A percentile compares a stretch with the other conserved stretches of the same genome.
Conservation (phyloP, 2,888 invertebrate genomes). For the Xestia c-nigrum region DNA sequence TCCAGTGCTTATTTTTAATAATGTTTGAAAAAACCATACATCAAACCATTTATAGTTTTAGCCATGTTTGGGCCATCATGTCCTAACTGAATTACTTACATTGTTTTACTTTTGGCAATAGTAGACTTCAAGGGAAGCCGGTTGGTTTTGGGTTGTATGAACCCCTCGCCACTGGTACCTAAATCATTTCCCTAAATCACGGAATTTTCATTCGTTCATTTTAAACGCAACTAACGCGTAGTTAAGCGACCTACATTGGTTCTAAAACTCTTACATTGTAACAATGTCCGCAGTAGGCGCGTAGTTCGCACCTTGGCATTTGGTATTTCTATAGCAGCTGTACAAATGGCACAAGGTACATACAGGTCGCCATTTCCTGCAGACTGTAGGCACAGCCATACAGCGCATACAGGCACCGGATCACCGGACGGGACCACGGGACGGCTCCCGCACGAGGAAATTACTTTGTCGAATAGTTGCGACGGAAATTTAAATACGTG, state of each 20-base stretch:
- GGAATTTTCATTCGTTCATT: not conserved
- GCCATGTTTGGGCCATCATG: too few relatives aligned
- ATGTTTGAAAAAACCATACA: too few relatives aligned
- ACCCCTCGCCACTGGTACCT: too few relatives aligned
- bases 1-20: too few relatives aligned
- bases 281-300: not conserved
- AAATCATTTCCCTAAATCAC: not conserved
- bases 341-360: constrained; percentile 5
- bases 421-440: not conserved
- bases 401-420: not conserved
- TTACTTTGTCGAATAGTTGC: constrained; percentile 24
- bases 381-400: not conserved
- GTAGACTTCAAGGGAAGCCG: too few relatives aligned
- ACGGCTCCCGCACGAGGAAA: constrained; percentile 37
- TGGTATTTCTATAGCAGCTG: constrained; percentile 31
- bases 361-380: not conserved
- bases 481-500: constrained; percentile 10
- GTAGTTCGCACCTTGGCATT: constrained; percentile 15
- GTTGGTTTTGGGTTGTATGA: too few relatives aligned
- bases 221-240: not conserved
- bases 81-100: too few relatives aligned
- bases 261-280: not conserved
- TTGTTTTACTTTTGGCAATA: too few relatives aligned
- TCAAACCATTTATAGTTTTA: too few relatives aligned
- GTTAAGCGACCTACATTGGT: not conserved